Evolutionary conservation across 2,113 vertebrate species (phyloP).

Genomic region (Irena cyanogastra): DNA sequence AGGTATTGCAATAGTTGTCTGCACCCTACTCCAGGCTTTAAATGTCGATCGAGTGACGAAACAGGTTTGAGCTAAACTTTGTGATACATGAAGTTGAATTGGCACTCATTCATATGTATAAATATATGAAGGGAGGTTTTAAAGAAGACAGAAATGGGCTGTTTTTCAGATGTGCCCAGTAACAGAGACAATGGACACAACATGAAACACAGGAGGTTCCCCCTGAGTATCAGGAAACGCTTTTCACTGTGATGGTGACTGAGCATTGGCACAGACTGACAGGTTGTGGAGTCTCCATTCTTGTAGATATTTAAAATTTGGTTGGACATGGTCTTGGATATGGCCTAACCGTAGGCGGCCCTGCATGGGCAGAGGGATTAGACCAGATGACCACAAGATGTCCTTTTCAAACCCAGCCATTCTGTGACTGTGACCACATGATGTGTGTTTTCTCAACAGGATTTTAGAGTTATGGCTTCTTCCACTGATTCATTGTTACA

Average conservation of each 20-base stretch:
- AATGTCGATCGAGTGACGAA: fast-evolving
- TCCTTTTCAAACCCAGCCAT: background rate
- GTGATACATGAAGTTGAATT: background rate
- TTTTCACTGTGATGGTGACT: background rate
- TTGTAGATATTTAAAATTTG: background rate
- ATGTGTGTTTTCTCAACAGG: background rate
- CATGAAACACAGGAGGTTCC: background rate
- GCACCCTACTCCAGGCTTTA: background rate
- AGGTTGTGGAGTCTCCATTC: background rate
- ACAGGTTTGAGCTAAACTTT: background rate
- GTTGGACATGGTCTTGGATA: background rate
- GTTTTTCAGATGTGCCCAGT: background rate
- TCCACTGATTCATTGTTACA: background rate
- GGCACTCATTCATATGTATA: background rate
- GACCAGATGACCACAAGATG: background rate
- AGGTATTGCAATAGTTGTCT: background rate
- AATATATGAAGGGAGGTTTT: background rate
- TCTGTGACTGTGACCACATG: background rate
- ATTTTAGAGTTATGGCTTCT: background rate
- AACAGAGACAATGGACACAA: background rate
- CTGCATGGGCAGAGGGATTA: background rate
- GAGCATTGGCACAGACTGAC: background rate
- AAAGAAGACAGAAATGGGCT: background rate
- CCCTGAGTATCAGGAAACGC: background rate
- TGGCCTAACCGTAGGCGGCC: background rate